A percentile compares a stretch with the other conserved stretches of the same genome.
Evolutionary conservation across 2,113 vertebrate genomes (phyloP).

Genomic region (Neogale vison): DNA sequence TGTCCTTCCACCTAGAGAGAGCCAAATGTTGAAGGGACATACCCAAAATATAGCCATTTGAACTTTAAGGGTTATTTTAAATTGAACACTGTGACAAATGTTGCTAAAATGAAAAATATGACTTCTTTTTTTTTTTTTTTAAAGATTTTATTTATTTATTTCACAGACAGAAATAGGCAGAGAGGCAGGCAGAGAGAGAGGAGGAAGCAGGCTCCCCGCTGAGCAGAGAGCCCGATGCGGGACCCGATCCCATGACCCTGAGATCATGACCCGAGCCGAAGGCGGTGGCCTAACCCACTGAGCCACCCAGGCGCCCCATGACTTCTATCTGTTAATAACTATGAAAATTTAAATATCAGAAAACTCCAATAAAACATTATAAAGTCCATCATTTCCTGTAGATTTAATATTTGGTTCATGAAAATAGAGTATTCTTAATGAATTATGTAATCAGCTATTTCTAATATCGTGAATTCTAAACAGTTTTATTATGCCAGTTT

Average conservation of each 20-base stretch:
- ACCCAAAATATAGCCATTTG: background rate
- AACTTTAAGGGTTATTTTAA: background rate
- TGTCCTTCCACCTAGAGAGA: background rate
- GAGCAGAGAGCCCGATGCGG: no score
- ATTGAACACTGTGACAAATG: background rate
- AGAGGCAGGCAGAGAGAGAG: no score
- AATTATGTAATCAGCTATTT: constrained; percentile 39
- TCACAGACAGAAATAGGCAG: no score
- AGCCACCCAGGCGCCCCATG: no score
- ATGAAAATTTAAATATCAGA: background rate
- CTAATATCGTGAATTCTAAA: background rate
- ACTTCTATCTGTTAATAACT: background rate
- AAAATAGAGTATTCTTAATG: background rate
- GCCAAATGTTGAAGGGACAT: background rate
- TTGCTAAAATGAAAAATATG: background rate
- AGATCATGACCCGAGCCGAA: no score
- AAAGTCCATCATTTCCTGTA: background rate
- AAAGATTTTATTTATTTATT: no score
- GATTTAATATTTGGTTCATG: background rate
- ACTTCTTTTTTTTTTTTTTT: no score
- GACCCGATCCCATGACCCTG: no score
- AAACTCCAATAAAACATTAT: constrained; percentile 6
- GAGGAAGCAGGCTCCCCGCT: no score
- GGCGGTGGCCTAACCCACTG: no score
- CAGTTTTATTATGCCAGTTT: constrained; percentile 22